These are phyloP conservation scores for Brachystomella parvula DNA, from an alignment of 1,140 invertebrate genomes.

Conservation along the genomic window DNA sequence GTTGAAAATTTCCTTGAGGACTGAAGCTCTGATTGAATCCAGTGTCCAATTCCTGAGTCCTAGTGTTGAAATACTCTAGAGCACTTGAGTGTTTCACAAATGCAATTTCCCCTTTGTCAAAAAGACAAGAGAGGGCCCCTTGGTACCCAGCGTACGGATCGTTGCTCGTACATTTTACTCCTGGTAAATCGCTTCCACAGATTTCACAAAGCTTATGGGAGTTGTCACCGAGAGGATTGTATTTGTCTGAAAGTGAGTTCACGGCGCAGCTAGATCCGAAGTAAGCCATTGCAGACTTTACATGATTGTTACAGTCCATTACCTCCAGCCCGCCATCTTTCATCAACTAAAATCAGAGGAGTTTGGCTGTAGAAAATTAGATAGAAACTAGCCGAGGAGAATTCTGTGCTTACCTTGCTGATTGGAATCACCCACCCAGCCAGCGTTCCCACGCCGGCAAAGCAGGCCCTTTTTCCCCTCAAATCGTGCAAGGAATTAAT, in stretches of 20 bases:
- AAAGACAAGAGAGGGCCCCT: conserved; percentile 78
- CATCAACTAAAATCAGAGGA: conserved; percentile 57
- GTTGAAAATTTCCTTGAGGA: not conserved
- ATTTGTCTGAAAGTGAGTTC: conserved; percentile 80
- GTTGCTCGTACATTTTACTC: conserved; percentile 67
- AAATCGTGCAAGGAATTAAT: conserved; percentile 60
- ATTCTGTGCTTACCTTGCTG: conserved; percentile 59
- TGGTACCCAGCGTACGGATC: conserved; percentile 86
- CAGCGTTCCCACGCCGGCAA: conserved; percentile 77
- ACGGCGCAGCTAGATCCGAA: conserved; percentile 88
- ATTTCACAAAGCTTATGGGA: conserved; percentile 71
- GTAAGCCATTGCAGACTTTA: conserved; percentile 81
- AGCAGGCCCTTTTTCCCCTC: conserved; percentile 71
- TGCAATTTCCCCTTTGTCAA: conserved; percentile 80
- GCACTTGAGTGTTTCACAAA: conserved; percentile 85
- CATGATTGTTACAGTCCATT: conserved; percentile 91
- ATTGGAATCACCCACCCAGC: conserved; percentile 91
- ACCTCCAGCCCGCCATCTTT: conserved; percentile 67
- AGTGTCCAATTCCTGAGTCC: not conserved
- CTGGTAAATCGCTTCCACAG: conserved; percentile 68
- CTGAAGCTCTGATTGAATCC: not conserved
- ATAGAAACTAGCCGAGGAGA: too few species aligned
- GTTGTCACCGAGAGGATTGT: conserved; percentile 87
- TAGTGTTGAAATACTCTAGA: conserved; percentile 45
- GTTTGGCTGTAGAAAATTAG: too few species aligned